Evolutionary conservation across 2,797 vertebrate genomes (phyloP).

Genomic region (Morus bassanus): DNA sequence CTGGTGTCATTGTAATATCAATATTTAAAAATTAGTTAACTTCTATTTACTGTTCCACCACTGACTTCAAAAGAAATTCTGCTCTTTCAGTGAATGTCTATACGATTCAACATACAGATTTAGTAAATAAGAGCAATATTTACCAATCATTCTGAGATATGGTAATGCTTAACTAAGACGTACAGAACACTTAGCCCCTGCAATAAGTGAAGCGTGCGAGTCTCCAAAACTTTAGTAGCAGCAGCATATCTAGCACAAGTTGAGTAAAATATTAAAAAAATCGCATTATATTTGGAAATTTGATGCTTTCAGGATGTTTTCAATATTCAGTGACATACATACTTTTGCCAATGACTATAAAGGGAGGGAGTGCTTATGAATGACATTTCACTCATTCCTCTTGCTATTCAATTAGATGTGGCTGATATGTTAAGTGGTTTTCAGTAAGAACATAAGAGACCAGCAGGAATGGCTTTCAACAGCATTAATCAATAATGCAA

Average conservation of each 20-base stretch:
- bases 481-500: constrained; percentile 42
- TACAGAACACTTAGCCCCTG: background rate
- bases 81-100: background rate
- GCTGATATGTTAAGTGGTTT: background rate
- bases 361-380: background rate
- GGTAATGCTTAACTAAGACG: background rate
- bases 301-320: background rate
- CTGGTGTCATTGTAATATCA: background rate
- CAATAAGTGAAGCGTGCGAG: background rate
- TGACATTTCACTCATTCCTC: background rate
- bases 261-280: background rate
- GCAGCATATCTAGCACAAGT: background rate
- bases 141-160: background rate
- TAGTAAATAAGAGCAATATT: background rate
- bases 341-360: background rate
- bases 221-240: background rate
- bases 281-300: background rate
- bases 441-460: background rate
- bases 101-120: background rate
- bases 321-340: background rate
- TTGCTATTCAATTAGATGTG: background rate
- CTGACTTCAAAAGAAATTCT: background rate
- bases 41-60: background rate
- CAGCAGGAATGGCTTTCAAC: background rate
- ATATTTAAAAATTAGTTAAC: background rate